Evolutionary conservation across 37 sponge, comb jelly and placozoan species (phyloP), one percentile per base, ranked within the genome.

Genomic region (Beroe forskalii): DNA sequence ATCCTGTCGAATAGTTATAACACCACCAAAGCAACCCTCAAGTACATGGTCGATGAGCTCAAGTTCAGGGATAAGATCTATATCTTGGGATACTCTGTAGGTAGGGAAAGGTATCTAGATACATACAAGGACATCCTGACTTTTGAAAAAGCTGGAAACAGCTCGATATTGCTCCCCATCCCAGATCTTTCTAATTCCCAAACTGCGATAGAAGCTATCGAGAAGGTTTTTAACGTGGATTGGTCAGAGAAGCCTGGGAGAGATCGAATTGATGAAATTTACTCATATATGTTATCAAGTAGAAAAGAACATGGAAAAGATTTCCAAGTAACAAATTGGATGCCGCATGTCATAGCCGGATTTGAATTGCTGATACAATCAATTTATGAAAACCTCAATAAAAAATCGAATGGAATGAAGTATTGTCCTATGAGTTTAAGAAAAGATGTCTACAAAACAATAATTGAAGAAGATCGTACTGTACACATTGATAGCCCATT

Each of bases 41-140:
- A 3, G 31, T 48, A 80, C 55, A 44, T 80, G 86, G 30, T 42
- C 6, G 31, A 80, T 20, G 40, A 80, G 2, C 86, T 80, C 0
- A 24, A 24, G 8, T 80, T 80, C 55, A 41, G 40, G 86, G 30
- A 80, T 25, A 80, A 80, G 40, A 80, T 80, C 55, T 80, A 80
- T 48, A 44, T 80, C 17, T 23, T 80, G 19, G 86, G 86, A 30
- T 23, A 23, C 0, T 80, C 86, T 4, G 35, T 33, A 2, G 86
- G 86, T 12, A 17, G 86, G 20, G 8, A 24, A 3, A 42, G 3
- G 40, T 80, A 22, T 25, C 27, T 80, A 9, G 12, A 41, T 4
- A 44, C 27, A 20, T 80, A 44, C 22, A 44, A 20, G 0, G 14
- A 20, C 6, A 30, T 80, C 1, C 48, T 80, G 48, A 69, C 27